phyloP scores from a whole-genome alignment of 2,888 invertebrate genomes.

The Pammene aurita region DNA sequence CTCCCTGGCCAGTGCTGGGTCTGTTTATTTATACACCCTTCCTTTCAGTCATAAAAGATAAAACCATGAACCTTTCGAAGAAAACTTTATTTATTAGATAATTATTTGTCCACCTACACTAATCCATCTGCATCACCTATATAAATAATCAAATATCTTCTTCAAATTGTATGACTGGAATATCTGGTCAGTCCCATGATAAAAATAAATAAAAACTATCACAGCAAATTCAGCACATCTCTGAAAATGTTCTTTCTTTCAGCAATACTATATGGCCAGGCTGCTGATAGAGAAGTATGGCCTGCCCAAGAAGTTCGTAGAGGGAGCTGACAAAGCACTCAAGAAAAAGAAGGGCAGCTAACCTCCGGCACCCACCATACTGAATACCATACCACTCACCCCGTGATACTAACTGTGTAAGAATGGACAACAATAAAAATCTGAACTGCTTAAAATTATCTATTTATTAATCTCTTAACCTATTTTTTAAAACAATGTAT shows the following conservation, averaged over 20 bases:
- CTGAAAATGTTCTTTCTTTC: slow-evolving; percentile 54
- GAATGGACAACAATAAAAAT: slow-evolving; percentile 45
- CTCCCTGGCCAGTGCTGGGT: too few relatives aligned
- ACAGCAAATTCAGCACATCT: background rate
- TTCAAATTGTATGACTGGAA: too few relatives aligned
- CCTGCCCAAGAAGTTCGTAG: slow-evolving; percentile 88
- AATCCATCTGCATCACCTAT: too few relatives aligned
- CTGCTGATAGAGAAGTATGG: slow-evolving; percentile 88
- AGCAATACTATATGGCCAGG: slow-evolving; percentile 78
- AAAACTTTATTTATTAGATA: too few relatives aligned
- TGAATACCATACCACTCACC: background rate
- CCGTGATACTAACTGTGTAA: slow-evolving; percentile 35
- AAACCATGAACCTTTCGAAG: too few relatives aligned
- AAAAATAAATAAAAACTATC: too few relatives aligned
- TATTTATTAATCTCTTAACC: slow-evolving; percentile 44
- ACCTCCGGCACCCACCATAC: background rate
- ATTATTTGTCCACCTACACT: too few relatives aligned
- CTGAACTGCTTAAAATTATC: slow-evolving; percentile 46
- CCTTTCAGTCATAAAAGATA: too few relatives aligned
- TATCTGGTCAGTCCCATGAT: too few relatives aligned
- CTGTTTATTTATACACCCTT: too few relatives aligned
- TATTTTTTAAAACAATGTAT: slow-evolving; percentile 25
- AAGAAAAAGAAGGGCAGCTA: slow-evolving; percentile 84
- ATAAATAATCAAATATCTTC: too few relatives aligned
- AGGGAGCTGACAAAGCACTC: slow-evolving; percentile 89